Conservation (phyloP, 1,140 invertebrate species). For the Argopecten irradians region DNA sequence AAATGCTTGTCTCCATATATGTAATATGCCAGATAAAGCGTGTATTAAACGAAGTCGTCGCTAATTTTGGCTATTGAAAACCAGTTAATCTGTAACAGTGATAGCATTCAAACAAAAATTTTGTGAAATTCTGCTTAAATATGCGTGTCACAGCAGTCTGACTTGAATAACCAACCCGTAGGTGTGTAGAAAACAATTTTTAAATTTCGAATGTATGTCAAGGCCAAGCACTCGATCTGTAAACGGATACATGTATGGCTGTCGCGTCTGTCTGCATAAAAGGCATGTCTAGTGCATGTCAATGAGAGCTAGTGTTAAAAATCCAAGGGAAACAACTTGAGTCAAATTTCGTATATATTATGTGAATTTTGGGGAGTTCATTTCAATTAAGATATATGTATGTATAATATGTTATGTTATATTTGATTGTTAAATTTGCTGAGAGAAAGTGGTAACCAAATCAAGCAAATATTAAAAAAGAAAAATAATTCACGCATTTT, state of each 20-base stretch:
- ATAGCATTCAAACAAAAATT: neutral
- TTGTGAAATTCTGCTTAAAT: neutral
- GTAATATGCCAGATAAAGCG: neutral
- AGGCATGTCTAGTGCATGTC: constrained; percentile 7
- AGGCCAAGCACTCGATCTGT: neutral
- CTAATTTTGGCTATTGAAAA: neutral
- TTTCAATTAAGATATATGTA: too few relatives aligned
- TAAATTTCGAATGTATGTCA: neutral
- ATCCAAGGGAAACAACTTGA: neutral
- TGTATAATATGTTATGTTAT: too few relatives aligned
- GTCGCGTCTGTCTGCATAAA: constrained; percentile 7
- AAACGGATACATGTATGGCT: neutral
- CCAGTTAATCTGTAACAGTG: neutral
- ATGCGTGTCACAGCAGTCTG: neutral
- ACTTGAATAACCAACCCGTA: neutral
- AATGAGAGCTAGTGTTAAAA: neutral
- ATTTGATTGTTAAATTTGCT: too few relatives aligned
- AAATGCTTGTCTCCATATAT: neutral
- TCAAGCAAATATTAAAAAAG: too few relatives aligned
- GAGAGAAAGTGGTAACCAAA: too few relatives aligned
- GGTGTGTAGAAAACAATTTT: neutral
- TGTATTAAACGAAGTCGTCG: too few relatives aligned
- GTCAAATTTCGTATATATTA: too few relatives aligned
- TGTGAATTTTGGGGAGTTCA: too few relatives aligned
- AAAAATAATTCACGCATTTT: too few relatives aligned